Conservation (phyloP, 1,140 invertebrate genomes). For the Drosophila lacertosa region DNA sequence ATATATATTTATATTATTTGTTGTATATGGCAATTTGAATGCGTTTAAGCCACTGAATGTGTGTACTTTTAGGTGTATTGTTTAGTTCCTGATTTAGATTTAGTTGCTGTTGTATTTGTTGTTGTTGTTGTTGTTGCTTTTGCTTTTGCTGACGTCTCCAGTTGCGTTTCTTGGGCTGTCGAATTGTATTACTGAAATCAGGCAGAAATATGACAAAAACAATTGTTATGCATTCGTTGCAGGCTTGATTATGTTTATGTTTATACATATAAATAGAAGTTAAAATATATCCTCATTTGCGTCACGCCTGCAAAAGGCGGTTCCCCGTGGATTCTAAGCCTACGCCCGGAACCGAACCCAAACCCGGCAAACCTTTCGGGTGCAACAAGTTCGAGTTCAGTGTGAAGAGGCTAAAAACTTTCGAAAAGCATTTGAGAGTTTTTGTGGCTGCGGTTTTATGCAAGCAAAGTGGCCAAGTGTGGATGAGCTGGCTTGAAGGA, state of each 20-base stretch:
- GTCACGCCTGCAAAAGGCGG: constrained; percentile 14
- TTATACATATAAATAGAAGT: not conserved
- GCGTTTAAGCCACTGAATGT: constrained; percentile 2
- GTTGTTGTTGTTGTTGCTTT: constrained; percentile 21
- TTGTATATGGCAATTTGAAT: constrained; percentile 27
- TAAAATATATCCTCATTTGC: constrained; percentile 14
- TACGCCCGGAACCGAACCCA: constrained; percentile 6
- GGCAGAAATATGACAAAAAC: constrained; percentile 15
- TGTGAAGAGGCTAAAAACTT: not conserved
- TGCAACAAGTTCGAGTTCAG: constrained; percentile 42
- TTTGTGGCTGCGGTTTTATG: constrained; percentile 9
- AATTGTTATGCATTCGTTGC: constrained; percentile 19
- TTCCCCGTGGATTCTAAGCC: constrained; percentile 9
- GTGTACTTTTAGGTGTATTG: constrained; percentile 22
- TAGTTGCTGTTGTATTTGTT: not conserved
- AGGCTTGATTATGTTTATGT: not conserved
- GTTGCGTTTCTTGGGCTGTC: constrained; percentile 7
- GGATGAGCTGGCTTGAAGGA: too few relatives aligned
- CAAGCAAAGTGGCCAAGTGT: too few relatives aligned
- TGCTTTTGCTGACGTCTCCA: constrained; percentile 38
- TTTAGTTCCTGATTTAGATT: constrained; percentile 17
- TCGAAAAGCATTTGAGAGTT: constrained; percentile 5
- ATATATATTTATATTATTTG: constrained; percentile 8
- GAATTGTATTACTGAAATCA: constrained; percentile 58
- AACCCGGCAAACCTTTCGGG: constrained; percentile 18